A percentile compares a stretch with the other conserved stretches of the same genome.
These are phyloP conservation scores for Orthonychiurus folsomi DNA, from an alignment of 2,888 invertebrate genomes.

Conservation along the genomic window DNA sequence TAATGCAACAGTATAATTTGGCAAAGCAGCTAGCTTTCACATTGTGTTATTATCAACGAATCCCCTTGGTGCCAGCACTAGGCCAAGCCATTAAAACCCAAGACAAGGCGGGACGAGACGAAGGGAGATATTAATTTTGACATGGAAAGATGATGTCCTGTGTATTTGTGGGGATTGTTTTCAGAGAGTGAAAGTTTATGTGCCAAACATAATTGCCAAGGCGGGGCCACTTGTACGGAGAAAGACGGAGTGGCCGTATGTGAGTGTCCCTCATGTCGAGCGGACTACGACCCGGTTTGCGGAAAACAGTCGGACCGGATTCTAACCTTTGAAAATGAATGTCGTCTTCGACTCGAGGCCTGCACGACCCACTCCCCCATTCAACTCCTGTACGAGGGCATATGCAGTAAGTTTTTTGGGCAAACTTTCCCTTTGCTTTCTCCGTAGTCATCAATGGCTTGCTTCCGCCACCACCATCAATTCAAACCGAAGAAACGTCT, in stretches of 20 bases:
- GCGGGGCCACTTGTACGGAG: constrained; percentile 66
- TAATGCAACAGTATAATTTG: no score
- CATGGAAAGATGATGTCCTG: no score
- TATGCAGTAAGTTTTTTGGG: constrained; percentile 63
- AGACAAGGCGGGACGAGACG: no score
- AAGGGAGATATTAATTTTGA: no score
- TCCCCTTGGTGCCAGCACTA: no score
- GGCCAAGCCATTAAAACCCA: no score
- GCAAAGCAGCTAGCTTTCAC: no score
- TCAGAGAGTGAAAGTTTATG: constrained; percentile 60
- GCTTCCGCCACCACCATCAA: not conserved
- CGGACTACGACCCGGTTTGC: constrained; percentile 76
- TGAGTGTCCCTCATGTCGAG: constrained; percentile 66
- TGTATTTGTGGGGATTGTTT: no score
- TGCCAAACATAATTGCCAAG: constrained; percentile 62
- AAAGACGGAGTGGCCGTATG: constrained; percentile 62
- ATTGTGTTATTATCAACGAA: no score
- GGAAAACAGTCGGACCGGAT: constrained; percentile 75
- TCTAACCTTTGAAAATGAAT: constrained; percentile 72
- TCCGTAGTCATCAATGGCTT: not conserved
- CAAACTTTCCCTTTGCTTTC: not conserved
- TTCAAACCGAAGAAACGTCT: no score
- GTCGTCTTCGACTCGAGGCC: constrained; percentile 70
- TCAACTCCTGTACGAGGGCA: constrained; percentile 66
- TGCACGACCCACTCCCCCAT: constrained; percentile 63